Base-by-base conservation (phyloP, 1,140 invertebrate genomes). In the Ostrea edulis region DNA sequence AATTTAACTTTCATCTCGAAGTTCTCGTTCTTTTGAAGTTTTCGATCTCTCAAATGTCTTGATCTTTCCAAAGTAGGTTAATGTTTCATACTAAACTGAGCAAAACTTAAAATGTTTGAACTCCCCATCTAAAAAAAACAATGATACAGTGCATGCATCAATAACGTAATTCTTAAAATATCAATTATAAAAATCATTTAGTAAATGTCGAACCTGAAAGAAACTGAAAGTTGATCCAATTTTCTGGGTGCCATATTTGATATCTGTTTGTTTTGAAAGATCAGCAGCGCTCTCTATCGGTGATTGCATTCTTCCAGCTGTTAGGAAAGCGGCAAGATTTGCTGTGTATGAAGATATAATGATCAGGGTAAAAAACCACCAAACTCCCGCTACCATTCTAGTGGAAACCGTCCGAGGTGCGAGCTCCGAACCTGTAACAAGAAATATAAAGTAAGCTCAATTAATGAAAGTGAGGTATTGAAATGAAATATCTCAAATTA, bases 281-380 rank as follows among this genome's bases (percentile, higher is more conserved):
- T 99, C 98, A 94, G 99, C 98, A 0, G 98, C 97, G 8, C 97
- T 98, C 94, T 99, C 98, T 89, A 99, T 98, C 0, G 98, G 98
- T 0, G 98, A 98, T 94, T 98, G 98, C 97, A 99, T 98, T 90
- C 98, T 96, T 94, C 99, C 98, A 5, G 99, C 98, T 0, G 99
- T 95, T 12, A 98, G 96, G 95, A 99, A 99, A 17, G 99, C 98
- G 2, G 98, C 98, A 87, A 99, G 96, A 95, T 99, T 99, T 71
- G 99, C 98, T 22, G 99, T 99, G 95, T 99, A 99, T 17, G 98
- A 99, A 55, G 98, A 99, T 89, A 99, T 98, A 87, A 99, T 96
- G 93, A 99, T 99, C 29, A 99, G 96, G 0, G 98, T 99, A 95
- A 99, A 99, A 95, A 99, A 99, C 98, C 99, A 99, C 99, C 99